These are phyloP conservation scores for Chelmon rostratus DNA, from an alignment of 2,797 vertebrate species.

Conservation along the genomic window DNA sequence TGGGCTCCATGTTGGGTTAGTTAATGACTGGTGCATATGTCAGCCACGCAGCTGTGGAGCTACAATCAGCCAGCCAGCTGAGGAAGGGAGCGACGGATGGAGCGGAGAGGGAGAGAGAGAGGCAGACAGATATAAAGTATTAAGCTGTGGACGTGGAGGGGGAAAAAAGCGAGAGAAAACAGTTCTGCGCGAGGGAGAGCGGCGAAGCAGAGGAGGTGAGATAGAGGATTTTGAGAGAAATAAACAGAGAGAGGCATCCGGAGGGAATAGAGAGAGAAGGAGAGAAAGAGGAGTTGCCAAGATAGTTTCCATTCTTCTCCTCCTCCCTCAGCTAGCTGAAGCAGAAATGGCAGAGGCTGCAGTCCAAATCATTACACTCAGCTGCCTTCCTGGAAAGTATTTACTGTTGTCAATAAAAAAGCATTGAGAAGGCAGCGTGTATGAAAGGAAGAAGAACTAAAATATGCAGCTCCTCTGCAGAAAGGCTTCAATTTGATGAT, in stretches of 20 bases:
- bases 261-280: slow-evolving; percentile 53
- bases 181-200: slow-evolving; percentile 50
- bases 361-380: slow-evolving; percentile 73
- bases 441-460: slow-evolving; percentile 37
- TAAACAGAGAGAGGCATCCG: slow-evolving; percentile 70
- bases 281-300: slow-evolving; percentile 74
- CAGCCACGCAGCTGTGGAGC: slow-evolving; percentile 74
- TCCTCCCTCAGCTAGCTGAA: slow-evolving; percentile 70
- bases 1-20: slow-evolving; percentile 75
- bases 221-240: slow-evolving; percentile 68
- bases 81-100: slow-evolving; percentile 62
- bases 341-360: slow-evolving; percentile 68
- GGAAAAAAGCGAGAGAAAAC: slow-evolving; percentile 36
- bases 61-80: slow-evolving; percentile 79
- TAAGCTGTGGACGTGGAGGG: slow-evolving; percentile 40
- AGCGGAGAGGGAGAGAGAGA: slow-evolving; percentile 38
- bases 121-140: slow-evolving; percentile 61
- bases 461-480: slow-evolving; percentile 48
- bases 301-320: slow-evolving; percentile 79
- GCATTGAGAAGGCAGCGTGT: slow-evolving; percentile 36
- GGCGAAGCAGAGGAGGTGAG: slow-evolving; percentile 64
- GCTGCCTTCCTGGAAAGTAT: slow-evolving; percentile 76
- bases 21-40: slow-evolving; percentile 83
- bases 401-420: slow-evolving; percentile 71
- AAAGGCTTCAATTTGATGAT: slow-evolving; percentile 24